A percentile compares a stretch with the other conserved stretches of the same genome.
These are phyloP conservation scores for Campaea margaritaria DNA, from an alignment of 2,888 invertebrate genomes.

Conservation along the genomic window DNA sequence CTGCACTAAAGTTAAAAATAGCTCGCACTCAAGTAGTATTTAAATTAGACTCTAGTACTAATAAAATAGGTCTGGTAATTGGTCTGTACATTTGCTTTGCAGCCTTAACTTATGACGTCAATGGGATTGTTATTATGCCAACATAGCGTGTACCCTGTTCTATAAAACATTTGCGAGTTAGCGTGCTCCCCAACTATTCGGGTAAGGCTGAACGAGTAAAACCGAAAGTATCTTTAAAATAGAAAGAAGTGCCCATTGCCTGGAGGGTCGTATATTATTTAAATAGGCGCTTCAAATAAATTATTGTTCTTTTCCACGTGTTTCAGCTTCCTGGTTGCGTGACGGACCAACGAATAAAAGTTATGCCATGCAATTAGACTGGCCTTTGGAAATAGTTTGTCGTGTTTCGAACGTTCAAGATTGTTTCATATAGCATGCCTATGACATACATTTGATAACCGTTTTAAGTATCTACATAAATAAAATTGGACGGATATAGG, in stretches of 20 bases:
- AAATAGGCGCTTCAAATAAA: conserved; percentile 5
- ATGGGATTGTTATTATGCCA: conserved; percentile 57
- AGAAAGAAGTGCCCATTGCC: conserved; percentile 17
- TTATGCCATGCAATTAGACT: conserved; percentile 1
- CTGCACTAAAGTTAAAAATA: conserved; percentile 23
- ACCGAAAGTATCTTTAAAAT: conserved; percentile 44
- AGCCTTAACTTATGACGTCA: conserved; percentile 64
- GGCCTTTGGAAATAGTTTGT: too few relatives aligned
- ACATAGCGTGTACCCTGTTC: conserved; percentile 33
- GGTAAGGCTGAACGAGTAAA: conserved; percentile 33
- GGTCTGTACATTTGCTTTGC: conserved; percentile 34
- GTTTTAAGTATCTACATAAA: too few relatives aligned
- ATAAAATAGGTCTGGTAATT: conserved; percentile 36
- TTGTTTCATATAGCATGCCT: too few relatives aligned
- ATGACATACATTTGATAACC: too few relatives aligned
- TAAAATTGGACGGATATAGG: too few relatives aligned
- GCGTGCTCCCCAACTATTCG: conserved; percentile 36
- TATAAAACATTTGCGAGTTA: conserved; percentile 29
- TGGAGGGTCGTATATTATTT: background rate
- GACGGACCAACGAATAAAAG: background rate
- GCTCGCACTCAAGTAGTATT: conserved; percentile 10
- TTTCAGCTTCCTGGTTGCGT: too few relatives aligned
- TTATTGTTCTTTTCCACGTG: background rate
- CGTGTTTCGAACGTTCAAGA: too few relatives aligned
- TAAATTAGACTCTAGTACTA: conserved; percentile 35